Evolutionary conservation across 2,113 vertebrate species (phyloP), one percentile per base, ranked within the genome.

Genomic region (Galemys pyrenaicus): DNA sequence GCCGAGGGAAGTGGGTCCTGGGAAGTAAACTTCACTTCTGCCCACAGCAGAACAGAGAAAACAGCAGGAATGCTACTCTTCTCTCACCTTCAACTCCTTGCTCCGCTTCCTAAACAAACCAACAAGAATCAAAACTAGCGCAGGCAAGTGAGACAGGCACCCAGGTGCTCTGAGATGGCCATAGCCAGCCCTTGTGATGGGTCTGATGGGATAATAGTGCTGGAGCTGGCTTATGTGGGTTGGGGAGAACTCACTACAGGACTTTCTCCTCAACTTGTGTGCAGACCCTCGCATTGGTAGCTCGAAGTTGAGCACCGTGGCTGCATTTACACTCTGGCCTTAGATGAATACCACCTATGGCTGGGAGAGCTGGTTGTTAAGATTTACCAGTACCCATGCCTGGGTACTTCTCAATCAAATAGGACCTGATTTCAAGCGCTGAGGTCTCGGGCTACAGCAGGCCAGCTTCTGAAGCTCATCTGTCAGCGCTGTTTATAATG

Each of bases 11-110:
- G 93, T 93, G 41, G 22, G 70, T 78, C 70, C 62, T 13, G 49
- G 81, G 58, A 86, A 82, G 80, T 80, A 83, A 89, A n/a, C 74
- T 80, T 49, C 68, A 83, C 93, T 96, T 94, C 91, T 94, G 82
- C 83, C 79, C 46, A 20, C 19, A 1, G 2, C 13, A 51, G 67
- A 54, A 79, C 41, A 46, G 74, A 85, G n/a, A 26, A 73, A 77
- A 75, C 4, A n/a, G 28, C 19, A 62, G 84, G 46, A 54, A 84
- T 39, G 30, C 28, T 49, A 5, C 5, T 30, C 39, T 67, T 15
- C 28, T n/a, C 20, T 24, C 15, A 6, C 6, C 3, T 73, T 32
- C 46, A n/a, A 1, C 6, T 24, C 19, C 54, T 5, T 4, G 6
- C 54, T 4, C n/a, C 44, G 77, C 51, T 12, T 16, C 41, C 78